Evolutionary conservation across 1,140 invertebrate species (phyloP).

Genomic region (Latrodectus geometricus): DNA sequence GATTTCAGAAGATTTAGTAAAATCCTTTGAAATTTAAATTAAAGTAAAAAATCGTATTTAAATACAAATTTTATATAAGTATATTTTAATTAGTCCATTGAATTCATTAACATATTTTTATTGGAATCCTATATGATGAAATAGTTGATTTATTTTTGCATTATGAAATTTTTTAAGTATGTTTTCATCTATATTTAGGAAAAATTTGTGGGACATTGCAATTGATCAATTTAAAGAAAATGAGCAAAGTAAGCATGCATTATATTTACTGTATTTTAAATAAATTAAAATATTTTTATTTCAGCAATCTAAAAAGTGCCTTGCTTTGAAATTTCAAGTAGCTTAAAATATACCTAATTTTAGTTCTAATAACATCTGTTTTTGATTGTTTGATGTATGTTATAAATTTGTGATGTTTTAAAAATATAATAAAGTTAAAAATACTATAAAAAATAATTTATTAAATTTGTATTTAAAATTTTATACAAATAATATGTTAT

Average conservation of each 20-base stretch:
- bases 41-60: too few relatives aligned
- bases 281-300: background rate
- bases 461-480: too few relatives aligned
- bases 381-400: background rate
- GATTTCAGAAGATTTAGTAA: too few relatives aligned
- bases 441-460: too few relatives aligned
- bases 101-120: too few relatives aligned
- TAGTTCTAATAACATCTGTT: background rate
- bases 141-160: too few relatives aligned
- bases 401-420: background rate
- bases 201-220: constrained; percentile 59
- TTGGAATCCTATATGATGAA: too few relatives aligned
- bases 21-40: too few relatives aligned
- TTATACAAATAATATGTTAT: too few relatives aligned
- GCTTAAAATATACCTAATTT: background rate
- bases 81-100: too few relatives aligned
- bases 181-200: constrained; percentile 9
- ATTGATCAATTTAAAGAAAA: constrained; percentile 40
- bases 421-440: background rate
- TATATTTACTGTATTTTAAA: background rate
- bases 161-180: too few relatives aligned
- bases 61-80: too few relatives aligned
- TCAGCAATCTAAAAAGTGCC: background rate
- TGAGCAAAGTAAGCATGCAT: constrained; percentile 7
- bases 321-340: background rate